Base-by-base conservation (phyloP, 2,888 invertebrate species). In the Vesta saturnalis region DNA sequence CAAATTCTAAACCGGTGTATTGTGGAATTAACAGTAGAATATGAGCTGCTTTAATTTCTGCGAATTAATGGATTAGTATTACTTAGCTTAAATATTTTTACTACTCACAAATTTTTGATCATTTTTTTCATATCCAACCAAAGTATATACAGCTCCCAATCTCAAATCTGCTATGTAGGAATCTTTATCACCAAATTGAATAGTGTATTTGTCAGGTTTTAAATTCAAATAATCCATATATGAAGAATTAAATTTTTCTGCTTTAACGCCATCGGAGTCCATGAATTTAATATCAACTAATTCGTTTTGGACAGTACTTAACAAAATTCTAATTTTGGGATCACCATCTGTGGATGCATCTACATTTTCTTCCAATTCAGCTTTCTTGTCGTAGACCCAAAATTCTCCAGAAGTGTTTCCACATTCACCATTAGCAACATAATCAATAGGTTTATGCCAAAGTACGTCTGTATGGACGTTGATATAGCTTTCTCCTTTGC, bases 1-100 rank as follows among this genome's bases (percentile, higher is more conserved):
- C 94, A 84, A 99, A 99, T 81, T 96, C 94, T 18, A 99, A 86
- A 0, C 98, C 98, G 0, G 98, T 97, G 81, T 97, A 97, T 82
- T 99, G 99, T 0, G 98, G 98, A 16, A 98, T 80, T 77, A 96
- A 89, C 92, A 91, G 94, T 2, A 94, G 81, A 79, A 97, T 94
- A 77, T 94, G 92, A n/a, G 22, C 0, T 47, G 6, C 54, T 35
- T 57, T 23, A 8, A 23, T 1, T 49, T 15, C 60, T 74, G 47
- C 8, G 64, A 63, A 71, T 15, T 10, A 60, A 6, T 1, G 12
- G 3, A 39, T 52, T 30, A 21, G 59, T 62, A 14, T 14, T 52
- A 69, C 8, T 16, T 63, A 12, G n/a, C 16, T 16, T 1, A n/a
- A 8, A 14, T 55, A 21, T n/a, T 14, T 30, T 22, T 10, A 35